phyloP scores from a whole-genome alignment of 64 coral and sea anemone species.

The Actinia equina region DNA sequence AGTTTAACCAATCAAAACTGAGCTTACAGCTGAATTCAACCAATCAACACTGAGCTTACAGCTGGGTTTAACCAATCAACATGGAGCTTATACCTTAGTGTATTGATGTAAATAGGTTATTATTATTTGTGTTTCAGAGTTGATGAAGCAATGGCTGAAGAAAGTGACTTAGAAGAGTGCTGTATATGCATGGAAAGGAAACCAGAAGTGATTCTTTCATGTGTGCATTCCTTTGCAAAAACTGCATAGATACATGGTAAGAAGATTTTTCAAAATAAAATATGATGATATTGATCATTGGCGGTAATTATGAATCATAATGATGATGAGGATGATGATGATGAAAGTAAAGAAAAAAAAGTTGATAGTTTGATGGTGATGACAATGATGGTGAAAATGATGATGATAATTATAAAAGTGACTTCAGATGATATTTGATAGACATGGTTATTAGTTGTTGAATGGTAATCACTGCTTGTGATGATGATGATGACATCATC shows the following conservation, averaged over 20 bases:
- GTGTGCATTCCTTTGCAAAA: constrained; percentile 77
- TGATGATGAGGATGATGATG: neutral
- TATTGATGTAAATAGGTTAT: too few relatives aligned
- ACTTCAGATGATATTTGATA: too few relatives aligned
- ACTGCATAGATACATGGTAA: constrained; percentile 87
- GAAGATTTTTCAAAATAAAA: neutral
- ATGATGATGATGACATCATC: neutral
- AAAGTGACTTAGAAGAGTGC: constrained; percentile 63
- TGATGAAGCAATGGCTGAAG: constrained; percentile 62
- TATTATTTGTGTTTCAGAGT: constrained; percentile 37
- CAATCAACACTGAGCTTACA: neutral
- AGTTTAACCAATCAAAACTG: neutral
- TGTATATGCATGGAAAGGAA: constrained; percentile 90
- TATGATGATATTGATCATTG: neutral
- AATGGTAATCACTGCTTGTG: too few relatives aligned
- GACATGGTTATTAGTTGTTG: too few relatives aligned
- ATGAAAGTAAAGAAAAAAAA: too few relatives aligned
- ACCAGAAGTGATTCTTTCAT: constrained; percentile 77
- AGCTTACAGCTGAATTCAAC: constrained; percentile 30
- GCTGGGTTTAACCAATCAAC: neutral
- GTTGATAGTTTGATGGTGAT: neutral
- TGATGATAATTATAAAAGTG: neutral
- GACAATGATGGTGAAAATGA: neutral
- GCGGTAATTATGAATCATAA: neutral
- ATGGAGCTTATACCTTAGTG: too few relatives aligned